Percentiles rank a stretch among this genome's conserved stretches.
These are phyloP conservation scores for Sebastes vulpes DNA, from an alignment of 2,797 vertebrate genomes.

Conservation along the genomic window DNA sequence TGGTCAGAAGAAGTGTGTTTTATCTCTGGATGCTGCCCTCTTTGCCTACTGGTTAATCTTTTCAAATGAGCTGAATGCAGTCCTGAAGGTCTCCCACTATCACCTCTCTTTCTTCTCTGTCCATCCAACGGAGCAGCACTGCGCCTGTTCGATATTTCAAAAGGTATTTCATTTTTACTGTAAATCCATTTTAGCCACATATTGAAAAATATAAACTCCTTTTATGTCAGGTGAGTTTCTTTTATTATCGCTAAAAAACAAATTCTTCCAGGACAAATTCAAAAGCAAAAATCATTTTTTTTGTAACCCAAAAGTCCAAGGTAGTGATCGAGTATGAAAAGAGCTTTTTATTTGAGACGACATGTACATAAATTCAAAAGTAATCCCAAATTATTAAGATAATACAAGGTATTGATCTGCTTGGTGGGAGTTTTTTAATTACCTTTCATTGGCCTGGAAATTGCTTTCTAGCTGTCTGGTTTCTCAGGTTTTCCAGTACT, in stretches of 20 bases:
- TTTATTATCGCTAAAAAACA: neutral
- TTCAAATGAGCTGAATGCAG: conserved; percentile 35
- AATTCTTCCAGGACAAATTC: neutral
- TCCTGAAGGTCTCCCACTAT: conserved; percentile 20
- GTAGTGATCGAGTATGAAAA: neutral
- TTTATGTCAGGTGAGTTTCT: neutral
- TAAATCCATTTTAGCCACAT: conserved; percentile 1
- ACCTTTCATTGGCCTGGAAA: conserved; percentile 3
- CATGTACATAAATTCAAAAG: neutral
- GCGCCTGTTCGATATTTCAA: conserved; percentile 33
- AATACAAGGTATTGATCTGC: neutral
- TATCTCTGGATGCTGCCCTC: conserved; percentile 5
- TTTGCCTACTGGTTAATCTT: conserved; percentile 33
- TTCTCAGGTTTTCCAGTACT: conserved; percentile 14
- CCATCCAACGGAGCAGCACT: conserved; percentile 25
- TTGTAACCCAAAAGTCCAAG: neutral
- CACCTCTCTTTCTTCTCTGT: conserved; percentile 25
- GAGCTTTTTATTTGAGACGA: neutral
- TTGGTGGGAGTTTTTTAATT: neutral
- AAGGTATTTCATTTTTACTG: conserved; percentile 35
- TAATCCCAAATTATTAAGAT: neutral
- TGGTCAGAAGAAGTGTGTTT: conserved; percentile 2
- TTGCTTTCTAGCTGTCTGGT: conserved; percentile 13
- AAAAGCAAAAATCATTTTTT: neutral
- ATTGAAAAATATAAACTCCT: neutral